Evolutionary conservation across 2,797 vertebrate species (phyloP), one percentile per base, ranked within the genome.

Genomic region (Sarcoramphus papa): DNA sequence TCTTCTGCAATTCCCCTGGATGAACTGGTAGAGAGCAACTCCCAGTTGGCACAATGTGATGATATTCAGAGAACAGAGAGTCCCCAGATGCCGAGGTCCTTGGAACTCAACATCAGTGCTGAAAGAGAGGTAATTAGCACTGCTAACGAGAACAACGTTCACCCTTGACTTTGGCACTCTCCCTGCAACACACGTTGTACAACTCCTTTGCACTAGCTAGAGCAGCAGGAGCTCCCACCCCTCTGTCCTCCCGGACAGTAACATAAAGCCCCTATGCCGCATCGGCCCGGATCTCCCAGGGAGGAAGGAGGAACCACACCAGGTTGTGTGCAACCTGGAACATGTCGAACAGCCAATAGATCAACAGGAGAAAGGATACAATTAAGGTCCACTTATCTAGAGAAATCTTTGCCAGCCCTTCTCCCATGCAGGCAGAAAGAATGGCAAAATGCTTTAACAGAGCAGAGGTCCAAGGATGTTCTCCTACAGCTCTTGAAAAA

Each of bases 211-310:
- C n/a, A 3, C 12, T 16, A 8, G 40, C n/a, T 31, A 18, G 28
- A 43, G 27, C n/a, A 41, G 21, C 0, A 4, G 10, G 19, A 68
- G 51, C 65, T 77, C 56, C 56, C 63, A n/a, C 27, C 54, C 27
- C 69, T 62, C 43, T 2, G 0, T 35, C 45, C n/a, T 63, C 27
- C 14, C 0, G 0, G 25, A 25, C 24, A 40, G 60, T 2, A 12
- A 18, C 40, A 31, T 14, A 43, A 74, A 67, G 40, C 23, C 76
- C 56, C 48, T 18, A 12, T 0, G 6, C 41, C 23, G 19, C 45
- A 9, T 8, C 3, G 0, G n/a, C n/a, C 22, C 1, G 0, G 54
- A 56, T 30, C 41, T 50, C 60, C 48, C 8, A 18, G 9, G 68
- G 37, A 14, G 50, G 76, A n/a, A 77, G 40, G 21, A 67, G 18